Percentiles rank a stretch among this genome's conserved stretches.
Evolutionary conservation across 35 echinoderm and acorn worm genomes (phyloP).

Genomic region (Heliocidaris tuberculata): DNA sequence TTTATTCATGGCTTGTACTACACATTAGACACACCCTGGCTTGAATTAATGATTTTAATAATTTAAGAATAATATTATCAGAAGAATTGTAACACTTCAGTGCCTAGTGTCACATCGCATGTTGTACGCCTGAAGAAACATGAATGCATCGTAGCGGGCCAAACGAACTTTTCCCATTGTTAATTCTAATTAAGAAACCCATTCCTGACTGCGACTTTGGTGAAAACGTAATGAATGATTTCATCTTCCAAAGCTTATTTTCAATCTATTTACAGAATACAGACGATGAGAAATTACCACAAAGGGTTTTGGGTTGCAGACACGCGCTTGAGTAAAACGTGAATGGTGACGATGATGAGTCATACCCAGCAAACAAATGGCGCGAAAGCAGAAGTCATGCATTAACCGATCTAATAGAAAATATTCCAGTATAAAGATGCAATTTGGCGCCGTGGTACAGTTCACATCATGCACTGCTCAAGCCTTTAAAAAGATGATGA

Average conservation of each 20-base stretch:
- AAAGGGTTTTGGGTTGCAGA: neutral
- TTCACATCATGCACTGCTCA: neutral
- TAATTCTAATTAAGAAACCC: neutral
- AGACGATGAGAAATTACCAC: neutral
- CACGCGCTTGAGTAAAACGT: neutral
- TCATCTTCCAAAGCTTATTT: neutral
- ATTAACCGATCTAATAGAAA: neutral
- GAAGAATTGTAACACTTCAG: too few relatives aligned
- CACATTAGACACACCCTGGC: too few relatives aligned
- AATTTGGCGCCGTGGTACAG: neutral
- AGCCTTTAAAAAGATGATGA: too few relatives aligned
- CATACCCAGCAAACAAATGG: neutral
- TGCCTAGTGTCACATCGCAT: too few relatives aligned
- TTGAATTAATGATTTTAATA: too few relatives aligned
- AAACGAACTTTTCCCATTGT: neutral
- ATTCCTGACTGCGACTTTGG: neutral
- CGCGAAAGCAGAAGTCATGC: constrained; percentile 14
- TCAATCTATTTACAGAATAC: neutral
- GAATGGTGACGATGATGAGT: neutral
- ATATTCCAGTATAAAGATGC: neutral
- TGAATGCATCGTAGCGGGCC: too few relatives aligned
- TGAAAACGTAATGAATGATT: neutral
- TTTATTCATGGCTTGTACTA: too few relatives aligned
- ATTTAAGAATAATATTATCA: too few relatives aligned
- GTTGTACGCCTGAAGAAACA: too few relatives aligned